phyloP scores from a whole-genome alignment of 2,113 vertebrate species.

The Oceanodroma tethys region DNA sequence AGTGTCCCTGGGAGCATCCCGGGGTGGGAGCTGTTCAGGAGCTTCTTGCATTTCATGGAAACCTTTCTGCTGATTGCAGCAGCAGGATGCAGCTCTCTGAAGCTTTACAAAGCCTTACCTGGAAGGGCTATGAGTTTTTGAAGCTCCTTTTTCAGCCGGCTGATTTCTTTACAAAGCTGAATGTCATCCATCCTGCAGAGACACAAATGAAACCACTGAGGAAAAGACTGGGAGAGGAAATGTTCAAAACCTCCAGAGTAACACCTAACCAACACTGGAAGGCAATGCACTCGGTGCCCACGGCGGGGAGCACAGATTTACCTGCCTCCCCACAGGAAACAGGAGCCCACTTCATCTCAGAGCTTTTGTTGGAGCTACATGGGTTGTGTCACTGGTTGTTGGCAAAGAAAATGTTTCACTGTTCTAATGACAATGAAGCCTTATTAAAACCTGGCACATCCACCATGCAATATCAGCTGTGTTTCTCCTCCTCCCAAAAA shows the following conservation, averaged over 20 bases:
- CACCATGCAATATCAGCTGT: not conserved
- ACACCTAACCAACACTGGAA: not conserved
- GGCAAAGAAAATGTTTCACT: not conserved
- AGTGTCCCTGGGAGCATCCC: not conserved
- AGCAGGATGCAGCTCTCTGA: not conserved
- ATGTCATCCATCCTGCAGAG: constrained; percentile 88
- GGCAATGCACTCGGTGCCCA: rapidly evolving
- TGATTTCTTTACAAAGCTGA: constrained; percentile 88
- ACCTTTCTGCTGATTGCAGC: not conserved
- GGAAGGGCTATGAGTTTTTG: constrained; percentile 80
- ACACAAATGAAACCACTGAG: not conserved
- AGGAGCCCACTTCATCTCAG: not conserved
- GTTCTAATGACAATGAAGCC: not conserved
- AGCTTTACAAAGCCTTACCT: constrained; percentile 63
- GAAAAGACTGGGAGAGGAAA: not conserved
- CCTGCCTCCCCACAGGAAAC: not conserved
- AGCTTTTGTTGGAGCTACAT: not conserved
- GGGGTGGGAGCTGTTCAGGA: not conserved
- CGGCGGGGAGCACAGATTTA: not conserved
- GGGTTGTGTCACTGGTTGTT: not conserved
- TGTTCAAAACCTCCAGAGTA: not conserved
- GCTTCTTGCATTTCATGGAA: not conserved
- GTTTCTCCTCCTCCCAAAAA: not conserved
- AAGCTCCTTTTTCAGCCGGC: constrained; percentile 84
- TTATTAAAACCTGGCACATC: not conserved